Base-by-base conservation (phyloP, 2,888 invertebrate species). In the Cataglyphis rosenhaueri region DNA sequence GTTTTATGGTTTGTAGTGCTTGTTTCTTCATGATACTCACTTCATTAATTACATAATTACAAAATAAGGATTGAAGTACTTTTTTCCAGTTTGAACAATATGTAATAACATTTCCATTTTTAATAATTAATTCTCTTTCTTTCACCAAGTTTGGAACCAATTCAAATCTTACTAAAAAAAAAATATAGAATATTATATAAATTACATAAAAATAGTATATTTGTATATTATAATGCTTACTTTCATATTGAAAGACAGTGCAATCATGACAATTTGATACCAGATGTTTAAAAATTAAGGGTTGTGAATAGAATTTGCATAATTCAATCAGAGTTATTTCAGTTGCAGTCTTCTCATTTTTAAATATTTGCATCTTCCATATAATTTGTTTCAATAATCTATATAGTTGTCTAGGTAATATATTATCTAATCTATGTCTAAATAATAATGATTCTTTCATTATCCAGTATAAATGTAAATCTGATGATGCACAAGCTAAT, bases 1-100 rank as follows among this genome's bases (percentile, higher is more conserved):
- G 83, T 29, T 86, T 81, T 48, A 91, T 83, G 21, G 76, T 64
- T 6, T 79, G 32, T 55, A 84, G 78, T 71, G 88, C 84, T 70
- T 83, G 66, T 29, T 29, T 25, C 68, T 85, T 75, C 78, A 71
- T 82, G 73, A 57, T 82, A 65, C 85, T 81, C 44, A 91, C 85
- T 76, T 92, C 91, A 35, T 85, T 83, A 0, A 52, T 76, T 65
- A 96, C 91, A 91, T 95, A 95, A 59, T 93, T 94, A 65, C 91
- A 91, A 89, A 95, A 96, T 44, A 96, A 90, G n/a, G 94, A 94
- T 74, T 92, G 87, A 12, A 96, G 90, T 82, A 95, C 94, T 85
- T 94, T 91, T 90, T 95, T 96, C 96, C 96, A 96, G 91, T 95
- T 95, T 3, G 95, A 95, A 92, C 96, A 96, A 6, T 96, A 95